phyloP scores from a whole-genome alignment of 2,113 vertebrate genomes.

The Steatornis caripensis region DNA sequence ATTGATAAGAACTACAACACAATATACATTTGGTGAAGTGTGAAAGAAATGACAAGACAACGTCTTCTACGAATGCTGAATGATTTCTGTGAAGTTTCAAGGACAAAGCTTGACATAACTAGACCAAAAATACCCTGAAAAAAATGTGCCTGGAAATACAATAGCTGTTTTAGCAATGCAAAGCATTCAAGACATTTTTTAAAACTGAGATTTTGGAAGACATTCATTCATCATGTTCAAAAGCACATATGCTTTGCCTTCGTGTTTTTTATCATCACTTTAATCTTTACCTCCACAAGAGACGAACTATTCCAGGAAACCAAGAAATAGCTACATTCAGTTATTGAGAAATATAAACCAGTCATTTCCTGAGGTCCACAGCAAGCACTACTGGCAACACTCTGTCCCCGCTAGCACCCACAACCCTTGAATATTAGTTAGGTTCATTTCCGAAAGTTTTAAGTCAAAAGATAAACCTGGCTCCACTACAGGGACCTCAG shows the following conservation, averaged over 20 bases:
- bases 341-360: not conserved
- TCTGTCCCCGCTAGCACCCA: not conserved
- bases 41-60: constrained; percentile 30
- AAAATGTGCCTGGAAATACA: not conserved
- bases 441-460: not conserved
- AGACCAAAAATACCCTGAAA: not conserved
- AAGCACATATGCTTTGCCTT: not conserved
- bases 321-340: not conserved
- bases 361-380: not conserved
- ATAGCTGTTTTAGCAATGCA: not conserved
- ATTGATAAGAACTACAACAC: constrained; percentile 22
- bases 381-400: not conserved
- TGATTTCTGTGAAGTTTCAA: not conserved
- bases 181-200: not conserved
- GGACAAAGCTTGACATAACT: not conserved
- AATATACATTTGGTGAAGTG: constrained; percentile 40
- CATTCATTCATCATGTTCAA: accelerated
- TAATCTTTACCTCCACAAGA: not conserved
- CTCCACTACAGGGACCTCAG: not conserved
- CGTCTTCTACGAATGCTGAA: not conserved
- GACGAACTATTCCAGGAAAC: not conserved
- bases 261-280: not conserved
- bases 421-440: not conserved
- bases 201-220: not conserved
- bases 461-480: not conserved